Evolutionary conservation across 2,113 vertebrate genomes (phyloP).

Genomic region (Agelaius phoeniceus): DNA sequence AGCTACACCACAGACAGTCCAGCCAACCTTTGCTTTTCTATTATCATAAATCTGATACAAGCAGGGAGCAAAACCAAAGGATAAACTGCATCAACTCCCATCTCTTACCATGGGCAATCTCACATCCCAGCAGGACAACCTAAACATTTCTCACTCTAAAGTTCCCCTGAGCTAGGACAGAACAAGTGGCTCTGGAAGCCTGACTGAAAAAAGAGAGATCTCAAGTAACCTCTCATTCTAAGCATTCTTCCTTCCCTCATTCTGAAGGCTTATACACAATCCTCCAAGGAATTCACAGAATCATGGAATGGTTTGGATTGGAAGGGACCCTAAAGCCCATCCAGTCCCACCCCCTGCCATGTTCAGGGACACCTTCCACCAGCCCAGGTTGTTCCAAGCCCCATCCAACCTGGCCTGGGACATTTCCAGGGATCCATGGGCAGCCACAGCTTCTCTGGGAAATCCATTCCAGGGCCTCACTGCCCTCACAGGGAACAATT

Average conservation of each 20-base stretch:
- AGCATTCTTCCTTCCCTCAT: background rate
- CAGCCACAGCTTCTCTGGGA: background rate
- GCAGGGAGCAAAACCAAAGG: background rate
- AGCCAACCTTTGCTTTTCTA: background rate
- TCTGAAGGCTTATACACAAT: background rate
- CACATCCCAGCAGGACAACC: background rate
- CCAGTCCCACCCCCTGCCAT: background rate
- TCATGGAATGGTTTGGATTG: background rate
- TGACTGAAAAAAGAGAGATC: background rate
- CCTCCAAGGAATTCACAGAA: background rate
- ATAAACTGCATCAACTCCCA: background rate
- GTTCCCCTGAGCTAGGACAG: background rate
- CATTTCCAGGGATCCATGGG: background rate
- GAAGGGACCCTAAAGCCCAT: background rate
- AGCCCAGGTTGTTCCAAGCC: rapidly evolving
- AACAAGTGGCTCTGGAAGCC: background rate
- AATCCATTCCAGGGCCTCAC: background rate
- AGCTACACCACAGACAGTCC: background rate
- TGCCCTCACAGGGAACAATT: background rate
- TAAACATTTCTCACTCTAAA: background rate
- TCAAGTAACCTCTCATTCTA: background rate
- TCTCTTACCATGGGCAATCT: background rate
- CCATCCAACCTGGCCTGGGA: rapidly evolving
- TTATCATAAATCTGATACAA: background rate
- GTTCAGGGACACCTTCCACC: background rate